These are phyloP conservation scores for Cavia porcellus DNA, from an alignment of 2,113 vertebrate genomes.

Conservation along the genomic window DNA sequence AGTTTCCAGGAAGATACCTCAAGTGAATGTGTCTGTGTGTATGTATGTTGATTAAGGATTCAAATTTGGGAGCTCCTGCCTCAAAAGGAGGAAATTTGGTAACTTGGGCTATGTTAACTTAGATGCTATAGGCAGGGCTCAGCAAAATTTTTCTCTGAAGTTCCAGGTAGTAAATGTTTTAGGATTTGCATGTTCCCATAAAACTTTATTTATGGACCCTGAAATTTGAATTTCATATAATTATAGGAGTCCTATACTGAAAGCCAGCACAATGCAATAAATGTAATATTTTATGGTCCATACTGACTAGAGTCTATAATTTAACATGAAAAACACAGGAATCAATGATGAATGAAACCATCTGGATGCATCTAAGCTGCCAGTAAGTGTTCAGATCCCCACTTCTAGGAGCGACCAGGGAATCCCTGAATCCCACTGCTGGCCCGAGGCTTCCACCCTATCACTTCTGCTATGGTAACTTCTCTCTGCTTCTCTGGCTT, in stretches of 20 bases:
- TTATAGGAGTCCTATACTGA: background rate
- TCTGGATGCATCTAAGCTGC: background rate
- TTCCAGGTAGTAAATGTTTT: background rate
- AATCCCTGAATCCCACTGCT: fast-evolving
- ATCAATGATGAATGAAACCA: conserved; percentile 37
- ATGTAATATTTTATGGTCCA: background rate
- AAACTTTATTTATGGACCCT: conserved; percentile 58
- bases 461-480: background rate
- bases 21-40: background rate
- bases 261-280: background rate
- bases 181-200: conserved; percentile 5
- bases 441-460: background rate
- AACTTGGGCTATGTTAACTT: background rate
- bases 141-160: background rate
- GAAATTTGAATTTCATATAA: conserved; percentile 56
- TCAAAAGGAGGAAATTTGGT: background rate
- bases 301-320: conserved; percentile 1
- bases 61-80: background rate
- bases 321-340: background rate
- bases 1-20: background rate
- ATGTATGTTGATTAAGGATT: background rate
- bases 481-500: background rate
- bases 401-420: background rate
- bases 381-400: background rate
- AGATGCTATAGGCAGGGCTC: background rate